A percentile compares a stretch with the other conserved stretches of the same genome.
Evolutionary conservation across 2,888 invertebrate species (phyloP).

Genomic region (Pyrrhosoma nymphula): DNA sequence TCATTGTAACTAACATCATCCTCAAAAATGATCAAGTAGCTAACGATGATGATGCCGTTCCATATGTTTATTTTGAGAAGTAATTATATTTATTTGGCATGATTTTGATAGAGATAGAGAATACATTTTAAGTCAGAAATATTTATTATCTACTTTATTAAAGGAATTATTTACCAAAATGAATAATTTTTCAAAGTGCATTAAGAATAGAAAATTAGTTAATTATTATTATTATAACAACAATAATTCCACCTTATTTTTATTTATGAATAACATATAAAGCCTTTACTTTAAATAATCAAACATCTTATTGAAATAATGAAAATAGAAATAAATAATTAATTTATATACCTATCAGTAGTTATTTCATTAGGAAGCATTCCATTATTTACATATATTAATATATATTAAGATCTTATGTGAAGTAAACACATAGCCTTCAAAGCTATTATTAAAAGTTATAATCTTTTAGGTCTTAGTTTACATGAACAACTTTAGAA

Average conservation of each 20-base stretch:
- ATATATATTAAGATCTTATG: conserved; percentile 80
- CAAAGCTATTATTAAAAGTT: conserved; percentile 82
- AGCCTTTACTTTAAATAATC: no score
- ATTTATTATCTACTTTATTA: no score
- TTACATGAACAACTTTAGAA: conserved; percentile 79
- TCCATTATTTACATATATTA: conserved; percentile 69
- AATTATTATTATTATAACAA: conserved; percentile 79
- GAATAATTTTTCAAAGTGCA: conserved; percentile 81
- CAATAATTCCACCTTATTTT: conserved; percentile 81
- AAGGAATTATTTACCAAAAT: conserved; percentile 83
- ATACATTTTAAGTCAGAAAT: no score
- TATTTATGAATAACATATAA: conserved; percentile 82
- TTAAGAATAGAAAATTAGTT: conserved; percentile 78
- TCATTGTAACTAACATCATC: no score
- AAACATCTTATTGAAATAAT: no score
- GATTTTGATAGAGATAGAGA: no score
- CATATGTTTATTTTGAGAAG: no score
- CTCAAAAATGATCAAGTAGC: no score
- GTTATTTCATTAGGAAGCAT: conserved; percentile 75
- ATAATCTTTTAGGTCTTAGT: conserved; percentile 82
- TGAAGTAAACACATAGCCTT: conserved; percentile 83
- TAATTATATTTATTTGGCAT: no score
- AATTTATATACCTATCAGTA: conserved; percentile 74
- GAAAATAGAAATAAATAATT: no score
- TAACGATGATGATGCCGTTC: no score